Conservation (phyloP, 2,797 vertebrate species). For the Carduelis carduelis region DNA sequence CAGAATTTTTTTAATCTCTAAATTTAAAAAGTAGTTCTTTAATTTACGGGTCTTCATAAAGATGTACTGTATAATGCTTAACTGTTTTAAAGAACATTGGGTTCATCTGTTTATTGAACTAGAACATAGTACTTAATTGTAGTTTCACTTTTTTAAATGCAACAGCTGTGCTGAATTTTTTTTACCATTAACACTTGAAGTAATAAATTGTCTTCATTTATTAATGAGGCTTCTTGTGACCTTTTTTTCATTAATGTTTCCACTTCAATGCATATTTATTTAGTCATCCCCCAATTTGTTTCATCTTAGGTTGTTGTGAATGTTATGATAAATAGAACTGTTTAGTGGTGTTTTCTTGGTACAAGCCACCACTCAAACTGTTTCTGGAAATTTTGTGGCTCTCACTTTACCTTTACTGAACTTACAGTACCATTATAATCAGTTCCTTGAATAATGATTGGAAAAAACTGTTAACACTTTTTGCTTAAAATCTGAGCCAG, state of each 20-base stretch:
- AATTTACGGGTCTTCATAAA: conserved; percentile 89
- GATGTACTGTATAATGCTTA: conserved; percentile 88
- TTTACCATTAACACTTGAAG: conserved; percentile 89
- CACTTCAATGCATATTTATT: not conserved
- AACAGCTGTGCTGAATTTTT: conserved; percentile 93
- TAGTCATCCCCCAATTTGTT: not conserved
- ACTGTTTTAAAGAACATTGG: conserved; percentile 81
- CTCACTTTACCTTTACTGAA: not conserved
- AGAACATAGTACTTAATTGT: conserved; percentile 81
- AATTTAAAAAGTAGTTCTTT: conserved; percentile 84
- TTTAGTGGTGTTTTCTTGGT: not conserved
- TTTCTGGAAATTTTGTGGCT: not conserved
- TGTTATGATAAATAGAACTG: not conserved
- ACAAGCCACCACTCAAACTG: not conserved
- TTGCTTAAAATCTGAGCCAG: not conserved
- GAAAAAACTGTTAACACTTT: not conserved
- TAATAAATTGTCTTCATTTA: conserved; percentile 86
- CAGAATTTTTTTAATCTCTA: conserved; percentile 71
- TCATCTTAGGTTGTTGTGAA: not conserved
- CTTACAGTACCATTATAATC: not conserved
- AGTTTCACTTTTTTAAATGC: conserved; percentile 86
- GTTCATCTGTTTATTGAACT: conserved; percentile 84
- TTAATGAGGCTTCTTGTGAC: conserved; percentile 82
- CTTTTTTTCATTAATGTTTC: conserved; percentile 65
- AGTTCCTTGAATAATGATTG: not conserved